Base-by-base conservation (phyloP, 37 sponge, comb jelly and placozoan genomes). In the Halichondria panicea region DNA sequence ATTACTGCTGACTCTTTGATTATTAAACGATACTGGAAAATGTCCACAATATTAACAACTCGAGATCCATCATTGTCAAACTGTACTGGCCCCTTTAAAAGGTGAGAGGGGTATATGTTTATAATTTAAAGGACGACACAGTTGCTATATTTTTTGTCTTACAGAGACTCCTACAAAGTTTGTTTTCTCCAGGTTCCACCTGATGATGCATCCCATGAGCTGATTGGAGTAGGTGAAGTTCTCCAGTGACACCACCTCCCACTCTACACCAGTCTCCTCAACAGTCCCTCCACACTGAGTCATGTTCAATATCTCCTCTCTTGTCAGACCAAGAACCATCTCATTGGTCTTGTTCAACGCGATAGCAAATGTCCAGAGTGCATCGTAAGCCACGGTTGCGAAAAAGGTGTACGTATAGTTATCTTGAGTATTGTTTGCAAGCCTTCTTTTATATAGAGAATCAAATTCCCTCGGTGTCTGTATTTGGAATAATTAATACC, bases 41-140 rank as follows among this genome's bases (percentile, higher is more conserved):
- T 18, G 8, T 24, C 40, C 24, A 74, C 58, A 25, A 13, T 18
- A 18, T 56, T 36, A 39, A 59, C 59, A 6, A 40, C 25, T 8
- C 57, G n/a, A 0, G 74, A 40, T n/a, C 74, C 74, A 56, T 58
- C 58, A 34, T 56, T 60, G 58, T 74, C 59, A 74, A 74, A 74
- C 3, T 21, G n/a, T 11, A 74, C 60, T 28, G 18, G 40, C 12
- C 74, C 74, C 74, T 74, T 32, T 52, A 7, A 18, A 6, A n/a
- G n/a, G n/a, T n/a, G n/a, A n/a, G n/a, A n/a, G n/a, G 1, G 7
- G 32, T 45, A 2, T 7, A 37, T 70, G 48, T 25, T 24, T 2
- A n/a, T n/a, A n/a, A n/a, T n/a, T n/a, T n/a, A n/a, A n/a, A n/a
- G n/a, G n/a, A n/a, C n/a, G n/a, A n/a, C n/a, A n/a, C n/a, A n/a